Percentiles rank a stretch among this genome's conserved stretches.
Conservation (phyloP, 2,888 invertebrate species). For the Drosophila cognata region DNA sequence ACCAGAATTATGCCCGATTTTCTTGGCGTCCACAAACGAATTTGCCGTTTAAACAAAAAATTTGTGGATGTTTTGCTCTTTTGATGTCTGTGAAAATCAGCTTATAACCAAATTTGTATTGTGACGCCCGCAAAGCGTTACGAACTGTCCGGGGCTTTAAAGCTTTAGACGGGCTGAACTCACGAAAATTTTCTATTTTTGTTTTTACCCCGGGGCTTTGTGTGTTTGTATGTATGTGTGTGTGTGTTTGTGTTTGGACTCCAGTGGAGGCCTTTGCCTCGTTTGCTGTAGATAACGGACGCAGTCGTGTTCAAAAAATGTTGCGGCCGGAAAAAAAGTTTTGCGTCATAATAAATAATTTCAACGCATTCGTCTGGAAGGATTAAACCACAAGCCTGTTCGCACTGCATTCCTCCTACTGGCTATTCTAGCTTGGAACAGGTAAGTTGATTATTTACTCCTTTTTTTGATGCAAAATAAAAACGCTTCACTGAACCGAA, state of each 20-base stretch:
- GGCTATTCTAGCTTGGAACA: conserved; percentile 6
- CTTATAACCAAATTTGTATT: conserved; percentile 50
- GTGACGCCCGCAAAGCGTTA: conserved; percentile 25
- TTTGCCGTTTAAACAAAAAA: conserved; percentile 34
- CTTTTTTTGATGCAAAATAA: conserved; percentile 11
- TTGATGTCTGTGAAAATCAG: conserved; percentile 58
- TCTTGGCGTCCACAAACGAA: conserved; percentile 26
- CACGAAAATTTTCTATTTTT: conserved; percentile 48
- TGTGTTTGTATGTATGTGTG: conserved; percentile 10
- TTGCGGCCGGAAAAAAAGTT: conserved; percentile 70
- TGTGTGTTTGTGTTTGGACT: conserved; percentile 20
- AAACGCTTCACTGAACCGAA: conserved; percentile 15
- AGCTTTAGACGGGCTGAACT: conserved; percentile 48
- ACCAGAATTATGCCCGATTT: conserved; percentile 27
- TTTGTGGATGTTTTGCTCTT: conserved; percentile 15
- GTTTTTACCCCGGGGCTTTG: conserved; percentile 20
- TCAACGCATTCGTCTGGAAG: conserved; percentile 80
- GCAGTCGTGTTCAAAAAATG: conserved; percentile 52
- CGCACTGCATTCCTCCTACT: conserved; percentile 23
- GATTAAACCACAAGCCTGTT: conserved; percentile 66
- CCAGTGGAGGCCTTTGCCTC: conserved; percentile 55
- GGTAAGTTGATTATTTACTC: conserved; percentile 16
- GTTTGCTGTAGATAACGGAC: conserved; percentile 63
- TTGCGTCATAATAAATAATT: conserved; percentile 80
- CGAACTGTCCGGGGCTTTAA: conserved; percentile 51